Percentiles rank a stretch among this genome's conserved stretches.
Evolutionary conservation across 2,888 invertebrate genomes (phyloP).

Genomic region (Ormyrus nitidulus): DNA sequence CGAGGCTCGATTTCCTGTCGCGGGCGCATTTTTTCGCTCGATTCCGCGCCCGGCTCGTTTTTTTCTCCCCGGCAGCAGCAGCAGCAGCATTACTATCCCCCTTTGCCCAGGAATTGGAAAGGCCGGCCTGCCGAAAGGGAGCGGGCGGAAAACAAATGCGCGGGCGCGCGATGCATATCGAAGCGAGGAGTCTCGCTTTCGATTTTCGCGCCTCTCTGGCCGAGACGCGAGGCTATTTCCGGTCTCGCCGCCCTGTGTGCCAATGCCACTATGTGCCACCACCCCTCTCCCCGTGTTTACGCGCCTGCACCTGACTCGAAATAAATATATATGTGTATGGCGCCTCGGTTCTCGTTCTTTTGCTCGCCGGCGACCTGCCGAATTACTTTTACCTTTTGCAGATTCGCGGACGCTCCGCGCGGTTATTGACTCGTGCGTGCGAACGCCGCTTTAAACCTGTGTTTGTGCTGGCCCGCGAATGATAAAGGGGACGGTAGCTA

Average conservation of each 20-base stretch:
- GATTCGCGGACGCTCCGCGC: slow-evolving; percentile 9
- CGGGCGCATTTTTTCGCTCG: slow-evolving; percentile 61
- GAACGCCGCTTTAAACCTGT: slow-evolving; percentile 11
- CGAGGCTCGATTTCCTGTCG: slow-evolving; percentile 66
- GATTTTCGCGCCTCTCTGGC: slow-evolving; percentile 53
- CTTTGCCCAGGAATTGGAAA: slow-evolving; percentile 32
- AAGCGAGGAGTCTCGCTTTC: slow-evolving; percentile 45
- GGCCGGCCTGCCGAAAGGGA: not conserved
- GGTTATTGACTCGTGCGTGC: slow-evolving; percentile 49
- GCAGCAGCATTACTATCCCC: not conserved
- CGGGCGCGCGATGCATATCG: slow-evolving; percentile 52
- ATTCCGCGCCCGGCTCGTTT: slow-evolving; percentile 41
- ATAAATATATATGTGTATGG: slow-evolving; percentile 43
- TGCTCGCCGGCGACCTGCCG: too few relatives aligned
- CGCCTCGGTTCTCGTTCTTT: not conserved
- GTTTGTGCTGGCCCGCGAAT: not conserved
- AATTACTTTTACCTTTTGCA: not conserved
- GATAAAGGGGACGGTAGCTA: not conserved
- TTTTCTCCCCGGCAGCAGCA: not conserved
- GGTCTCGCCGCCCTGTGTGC: slow-evolving; percentile 31
- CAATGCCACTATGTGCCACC: slow-evolving; percentile 3
- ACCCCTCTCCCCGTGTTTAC: too few relatives aligned
- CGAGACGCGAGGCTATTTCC: slow-evolving; percentile 58
- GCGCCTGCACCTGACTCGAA: slow-evolving; percentile 44
- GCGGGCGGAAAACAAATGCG: slow-evolving; percentile 45